These are phyloP conservation scores for Poecilia latipinna DNA, from an alignment of 2,113 vertebrate species.

Conservation along the genomic window DNA sequence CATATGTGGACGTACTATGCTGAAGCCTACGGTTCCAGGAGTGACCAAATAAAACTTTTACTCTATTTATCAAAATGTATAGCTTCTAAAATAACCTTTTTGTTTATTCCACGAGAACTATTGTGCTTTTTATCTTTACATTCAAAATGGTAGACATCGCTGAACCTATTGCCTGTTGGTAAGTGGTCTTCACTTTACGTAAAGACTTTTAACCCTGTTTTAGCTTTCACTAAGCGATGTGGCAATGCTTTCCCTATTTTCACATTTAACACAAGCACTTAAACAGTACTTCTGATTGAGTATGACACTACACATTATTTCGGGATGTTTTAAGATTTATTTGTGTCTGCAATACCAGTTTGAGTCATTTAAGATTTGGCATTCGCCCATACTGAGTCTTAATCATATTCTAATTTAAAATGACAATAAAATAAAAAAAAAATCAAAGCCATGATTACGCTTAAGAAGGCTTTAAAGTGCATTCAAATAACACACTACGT, in stretches of 20 bases:
- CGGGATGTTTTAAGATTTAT: background rate
- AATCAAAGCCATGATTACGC: background rate
- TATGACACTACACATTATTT: background rate
- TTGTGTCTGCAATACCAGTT: background rate
- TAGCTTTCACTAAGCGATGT: background rate
- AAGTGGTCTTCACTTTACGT: background rate
- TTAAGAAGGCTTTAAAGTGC: no score
- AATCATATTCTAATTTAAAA: background rate
- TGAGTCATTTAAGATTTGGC: background rate
- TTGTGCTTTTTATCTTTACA: background rate
- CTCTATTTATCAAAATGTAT: constrained; percentile 1
- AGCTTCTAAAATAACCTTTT: background rate
- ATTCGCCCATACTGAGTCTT: no score
- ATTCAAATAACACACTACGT: no score
- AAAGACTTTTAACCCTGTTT: background rate
- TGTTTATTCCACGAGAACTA: background rate
- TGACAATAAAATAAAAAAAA: background rate
- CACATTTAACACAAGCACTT: background rate
- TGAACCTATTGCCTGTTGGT: background rate
- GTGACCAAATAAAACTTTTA: constrained; percentile 10
- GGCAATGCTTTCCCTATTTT: background rate
- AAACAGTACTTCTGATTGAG: background rate
- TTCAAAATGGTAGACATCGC: background rate
- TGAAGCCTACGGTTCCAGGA: background rate
- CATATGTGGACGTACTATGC: constrained; percentile 11